These are phyloP conservation scores for Charina bottae DNA, from an alignment of 2,113 vertebrate species.

Conservation along the genomic window DNA sequence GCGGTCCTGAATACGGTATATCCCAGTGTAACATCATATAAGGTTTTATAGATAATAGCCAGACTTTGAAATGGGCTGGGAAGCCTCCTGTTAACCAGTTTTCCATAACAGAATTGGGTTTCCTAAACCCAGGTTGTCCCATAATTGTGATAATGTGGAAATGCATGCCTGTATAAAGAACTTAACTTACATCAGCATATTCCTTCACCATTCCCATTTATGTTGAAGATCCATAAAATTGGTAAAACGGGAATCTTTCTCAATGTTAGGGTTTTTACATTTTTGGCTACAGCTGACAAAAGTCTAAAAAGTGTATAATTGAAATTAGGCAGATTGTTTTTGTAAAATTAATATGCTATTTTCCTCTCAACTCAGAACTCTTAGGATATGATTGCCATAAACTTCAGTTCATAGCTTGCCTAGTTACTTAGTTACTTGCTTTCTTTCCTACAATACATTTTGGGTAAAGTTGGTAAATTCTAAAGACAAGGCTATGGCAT, in stretches of 20 bases:
- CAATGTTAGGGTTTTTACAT: background rate
- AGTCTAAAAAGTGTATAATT: background rate
- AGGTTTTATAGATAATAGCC: background rate
- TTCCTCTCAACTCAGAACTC: background rate
- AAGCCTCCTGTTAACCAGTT: background rate
- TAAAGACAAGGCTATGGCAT: background rate
- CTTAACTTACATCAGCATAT: background rate
- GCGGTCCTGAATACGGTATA: background rate
- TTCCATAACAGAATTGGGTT: background rate
- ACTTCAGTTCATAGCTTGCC: background rate
- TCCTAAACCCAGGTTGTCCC: background rate
- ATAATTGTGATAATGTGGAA: background rate
- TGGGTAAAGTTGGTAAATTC: background rate
- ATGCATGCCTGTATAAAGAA: background rate
- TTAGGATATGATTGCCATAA: conserved; percentile 22
- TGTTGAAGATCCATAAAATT: background rate
- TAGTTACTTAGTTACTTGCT: conserved; percentile 5
- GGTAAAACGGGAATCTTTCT: background rate
- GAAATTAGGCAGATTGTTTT: background rate
- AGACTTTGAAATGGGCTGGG: background rate
- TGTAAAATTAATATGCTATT: background rate
- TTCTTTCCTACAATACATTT: background rate
- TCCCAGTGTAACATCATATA: background rate
- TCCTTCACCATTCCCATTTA: background rate
- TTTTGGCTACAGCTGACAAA: background rate